A percentile compares a stretch with the other conserved stretches of the same genome.
Evolutionary conservation across 2,113 vertebrate species (phyloP).

Genomic region (Rhadina sibilatrix): DNA sequence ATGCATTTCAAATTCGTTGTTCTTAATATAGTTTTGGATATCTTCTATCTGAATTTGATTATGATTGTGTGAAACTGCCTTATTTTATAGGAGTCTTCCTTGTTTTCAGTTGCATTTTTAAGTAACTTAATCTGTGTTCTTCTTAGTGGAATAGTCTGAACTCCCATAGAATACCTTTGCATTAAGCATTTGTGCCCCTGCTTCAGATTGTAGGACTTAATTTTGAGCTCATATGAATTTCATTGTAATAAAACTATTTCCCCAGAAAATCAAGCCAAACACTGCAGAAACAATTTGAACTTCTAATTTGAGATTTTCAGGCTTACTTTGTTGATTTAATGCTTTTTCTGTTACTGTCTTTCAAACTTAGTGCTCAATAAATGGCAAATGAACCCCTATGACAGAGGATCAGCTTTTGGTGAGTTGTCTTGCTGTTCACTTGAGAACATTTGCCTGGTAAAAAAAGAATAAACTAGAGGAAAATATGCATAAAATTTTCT

Average conservation of each 20-base stretch:
- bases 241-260: neutral
- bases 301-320: neutral
- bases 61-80: neutral
- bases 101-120: neutral
- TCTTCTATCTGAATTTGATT: neutral
- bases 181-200: neutral
- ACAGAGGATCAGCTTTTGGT: constrained; percentile 95
- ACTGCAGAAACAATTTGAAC: neutral
- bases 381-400: constrained; percentile 99
- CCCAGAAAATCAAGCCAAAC: neutral
- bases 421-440: constrained; percentile 47
- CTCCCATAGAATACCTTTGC: neutral
- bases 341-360: neutral
- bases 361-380: constrained; percentile 87
- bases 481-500: neutral
- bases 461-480: neutral
- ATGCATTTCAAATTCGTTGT: neutral
- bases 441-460: neutral
- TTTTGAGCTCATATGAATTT: neutral
- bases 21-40: neutral
- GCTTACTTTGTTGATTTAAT: neutral
- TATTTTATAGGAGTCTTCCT: neutral
- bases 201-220: neutral
- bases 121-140: neutral
- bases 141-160: neutral